Conservation (phyloP, 1,140 invertebrate species). For the Trachymyrmex cornetzi region DNA sequence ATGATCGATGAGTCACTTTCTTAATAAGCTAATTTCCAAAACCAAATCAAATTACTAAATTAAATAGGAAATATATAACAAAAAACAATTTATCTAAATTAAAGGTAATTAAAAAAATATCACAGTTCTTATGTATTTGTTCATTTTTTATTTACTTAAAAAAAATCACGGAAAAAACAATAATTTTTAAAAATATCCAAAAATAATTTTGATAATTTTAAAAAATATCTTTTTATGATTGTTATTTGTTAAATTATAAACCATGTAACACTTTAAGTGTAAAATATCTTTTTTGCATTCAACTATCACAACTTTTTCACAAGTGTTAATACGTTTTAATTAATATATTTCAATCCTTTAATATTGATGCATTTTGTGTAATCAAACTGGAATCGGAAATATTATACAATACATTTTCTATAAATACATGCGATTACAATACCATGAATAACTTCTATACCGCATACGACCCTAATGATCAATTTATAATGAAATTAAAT, state of each 20-base stretch:
- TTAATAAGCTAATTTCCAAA: background rate
- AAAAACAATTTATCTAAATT: background rate
- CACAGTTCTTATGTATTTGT: background rate
- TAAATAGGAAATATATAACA: background rate
- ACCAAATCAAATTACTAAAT: background rate
- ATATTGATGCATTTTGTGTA: slow-evolving; percentile 9
- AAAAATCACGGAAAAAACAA: background rate
- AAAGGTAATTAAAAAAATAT: background rate
- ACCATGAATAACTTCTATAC: slow-evolving; percentile 24
- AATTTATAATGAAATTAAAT: slow-evolving; percentile 46
- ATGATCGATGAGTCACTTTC: background rate
- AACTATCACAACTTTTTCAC: background rate
- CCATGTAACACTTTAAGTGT: background rate
- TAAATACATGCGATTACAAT: background rate
- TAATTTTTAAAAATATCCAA: background rate
- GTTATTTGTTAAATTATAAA: background rate
- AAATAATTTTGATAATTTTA: background rate
- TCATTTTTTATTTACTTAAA: background rate
- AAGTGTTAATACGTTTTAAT: background rate
- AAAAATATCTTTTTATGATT: background rate
- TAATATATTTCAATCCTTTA: slow-evolving; percentile 10
- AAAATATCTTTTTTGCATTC: background rate
- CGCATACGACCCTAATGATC: background rate
- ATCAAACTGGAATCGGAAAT: slow-evolving; percentile 2
- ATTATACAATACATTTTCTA: slow-evolving; percentile 19